phyloP scores from a whole-genome alignment of 2,797 vertebrate genomes.

The Enteromius treurensis region DNA sequence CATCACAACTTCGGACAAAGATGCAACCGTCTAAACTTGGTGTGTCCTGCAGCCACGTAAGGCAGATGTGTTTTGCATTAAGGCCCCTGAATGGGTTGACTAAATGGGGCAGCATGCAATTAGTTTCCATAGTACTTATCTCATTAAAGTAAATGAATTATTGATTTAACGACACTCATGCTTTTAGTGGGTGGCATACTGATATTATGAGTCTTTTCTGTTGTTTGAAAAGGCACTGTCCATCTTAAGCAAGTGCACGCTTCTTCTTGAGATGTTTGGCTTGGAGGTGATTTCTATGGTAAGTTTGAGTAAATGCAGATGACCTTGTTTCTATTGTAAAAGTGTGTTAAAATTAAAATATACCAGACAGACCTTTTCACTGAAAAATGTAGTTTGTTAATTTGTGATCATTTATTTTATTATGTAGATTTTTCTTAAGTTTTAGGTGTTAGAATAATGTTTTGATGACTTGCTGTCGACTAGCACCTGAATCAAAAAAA shows the following conservation, averaged over 20 bases:
- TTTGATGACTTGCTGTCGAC: slow-evolving; percentile 25
- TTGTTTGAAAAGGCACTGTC: slow-evolving; percentile 73
- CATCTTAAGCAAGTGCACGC: slow-evolving; percentile 64
- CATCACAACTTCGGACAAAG: slow-evolving; percentile 3
- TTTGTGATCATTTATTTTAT: neutral
- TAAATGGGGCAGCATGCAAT: slow-evolving; percentile 93
- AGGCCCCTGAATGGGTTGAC: slow-evolving; percentile 79
- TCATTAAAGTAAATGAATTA: slow-evolving; percentile 99
- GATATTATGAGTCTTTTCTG: slow-evolving; percentile 81
- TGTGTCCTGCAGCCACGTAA: slow-evolving; percentile 70
- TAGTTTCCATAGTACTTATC: slow-evolving; percentile 97
- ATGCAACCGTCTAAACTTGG: slow-evolving; percentile 52
- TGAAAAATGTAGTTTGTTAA: neutral
- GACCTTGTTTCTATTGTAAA: slow-evolving; percentile 28
- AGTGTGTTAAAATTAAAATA: slow-evolving; percentile 2
- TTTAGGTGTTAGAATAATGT: neutral
- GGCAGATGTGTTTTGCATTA: slow-evolving; percentile 83
- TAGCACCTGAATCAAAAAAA: neutral
- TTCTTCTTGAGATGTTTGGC: slow-evolving; percentile 32
- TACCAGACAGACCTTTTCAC: slow-evolving; percentile 1
- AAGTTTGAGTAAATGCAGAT: slow-evolving; percentile 8
- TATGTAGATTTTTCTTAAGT: neutral
- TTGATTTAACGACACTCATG: slow-evolving; percentile 95
- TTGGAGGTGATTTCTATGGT: slow-evolving; percentile 32
- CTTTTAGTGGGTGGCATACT: slow-evolving; percentile 87